A percentile compares a stretch with the other conserved stretches of the same genome.
These are phyloP conservation scores for Pluvialis apricaria DNA, from an alignment of 2,113 vertebrate genomes.

Conservation along the genomic window DNA sequence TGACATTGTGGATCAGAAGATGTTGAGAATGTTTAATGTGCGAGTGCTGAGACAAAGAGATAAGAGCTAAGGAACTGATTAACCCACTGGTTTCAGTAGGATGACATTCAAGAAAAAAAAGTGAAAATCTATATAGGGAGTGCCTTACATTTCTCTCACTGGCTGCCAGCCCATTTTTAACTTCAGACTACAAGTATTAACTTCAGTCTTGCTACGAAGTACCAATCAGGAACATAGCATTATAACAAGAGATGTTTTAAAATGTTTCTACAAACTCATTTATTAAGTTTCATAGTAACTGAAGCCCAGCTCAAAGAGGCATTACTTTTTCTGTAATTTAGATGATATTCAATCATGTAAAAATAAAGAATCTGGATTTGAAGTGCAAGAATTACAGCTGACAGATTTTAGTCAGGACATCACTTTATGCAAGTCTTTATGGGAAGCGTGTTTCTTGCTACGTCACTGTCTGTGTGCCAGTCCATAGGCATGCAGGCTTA, in stretches of 20 bases:
- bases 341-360: neutral
- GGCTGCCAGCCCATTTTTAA: neutral
- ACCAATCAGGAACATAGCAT: neutral
- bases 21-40: neutral
- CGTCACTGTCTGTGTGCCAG: neutral
- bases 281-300: conserved; percentile 43
- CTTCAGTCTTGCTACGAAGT: neutral
- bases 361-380: neutral
- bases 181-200: neutral
- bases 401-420: neutral
- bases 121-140: neutral
- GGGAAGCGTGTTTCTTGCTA: neutral
- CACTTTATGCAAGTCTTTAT: neutral
- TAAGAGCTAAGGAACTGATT: neutral
- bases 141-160: neutral
- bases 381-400: neutral
- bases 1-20: neutral
- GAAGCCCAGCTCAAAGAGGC: conserved; percentile 25
- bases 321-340: neutral
- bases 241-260: conserved; percentile 30
- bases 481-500: neutral
- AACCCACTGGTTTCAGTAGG: neutral
- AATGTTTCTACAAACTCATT: conserved; percentile 36
- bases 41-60: neutral
- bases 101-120: neutral